Base-by-base conservation (phyloP, 2,888 invertebrate species). In the Salticus scenicus region DNA sequence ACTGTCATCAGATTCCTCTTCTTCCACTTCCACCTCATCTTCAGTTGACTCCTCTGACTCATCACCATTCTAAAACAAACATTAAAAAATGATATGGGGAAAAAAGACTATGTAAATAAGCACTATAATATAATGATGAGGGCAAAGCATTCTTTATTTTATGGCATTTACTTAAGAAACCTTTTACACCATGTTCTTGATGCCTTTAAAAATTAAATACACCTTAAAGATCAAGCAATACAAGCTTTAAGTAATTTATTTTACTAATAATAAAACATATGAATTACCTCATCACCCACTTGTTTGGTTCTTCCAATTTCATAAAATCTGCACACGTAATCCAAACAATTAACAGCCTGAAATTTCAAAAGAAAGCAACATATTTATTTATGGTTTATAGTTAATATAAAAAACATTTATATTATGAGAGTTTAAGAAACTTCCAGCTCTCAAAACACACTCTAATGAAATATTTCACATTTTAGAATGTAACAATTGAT, bases 271-370 rank as follows among this genome's bases (percentile, higher is more conserved):
- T 41, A 8, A 76, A 42, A 28, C 0, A 0, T 10, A n/a, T 24
- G 7, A 67, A 76, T 91, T 87, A 94, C 96, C 92, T 95, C 95
- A 91, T 97, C 97, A 89, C 98, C 97, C 89, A 97, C 97, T 90
- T 96, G 95, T 89, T 96, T 93, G 90, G 94, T 93, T 88, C 97
- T 93, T 0, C 98, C 98, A 27, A 98, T 96, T 90, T 98, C 97
- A 91, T 98, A 98, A 17, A 98, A 92, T 89, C 97, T 94, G 81
- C 98, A 96, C 88, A 95, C 94, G 1, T 97, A 96, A 92, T 98
- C 98, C 90, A 96, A 33, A 28, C 84, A 77, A 41, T 20, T 89
- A 74, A 41, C 31, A 71, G 37, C 67, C 30, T 57, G 51, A 30
- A 63, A 70, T n/a, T n/a, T n/a, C n/a, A n/a, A n/a, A n/a, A n/a